phyloP scores from a whole-genome alignment of 30 jellyfish, hydroid and myxozoan species.

The Nemopilema nomurai region DNA sequence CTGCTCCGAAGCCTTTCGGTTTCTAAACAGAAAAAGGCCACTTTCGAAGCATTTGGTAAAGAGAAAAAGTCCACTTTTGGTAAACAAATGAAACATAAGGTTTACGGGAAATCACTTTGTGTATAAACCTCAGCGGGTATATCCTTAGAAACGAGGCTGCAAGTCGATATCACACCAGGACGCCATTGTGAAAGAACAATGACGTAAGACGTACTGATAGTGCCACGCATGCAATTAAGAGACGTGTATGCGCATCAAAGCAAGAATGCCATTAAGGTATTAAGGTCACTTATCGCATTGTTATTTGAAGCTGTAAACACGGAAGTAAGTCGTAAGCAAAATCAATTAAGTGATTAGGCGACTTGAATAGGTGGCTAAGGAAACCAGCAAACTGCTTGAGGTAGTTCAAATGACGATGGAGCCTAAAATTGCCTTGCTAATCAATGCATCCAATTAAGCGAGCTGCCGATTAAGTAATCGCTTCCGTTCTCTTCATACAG shows the following conservation, averaged over 20 bases:
- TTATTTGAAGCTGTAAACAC: neutral
- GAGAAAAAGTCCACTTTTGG: no score
- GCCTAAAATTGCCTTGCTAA: no score
- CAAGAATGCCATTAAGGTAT: constrained; percentile 6
- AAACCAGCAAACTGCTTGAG: neutral
- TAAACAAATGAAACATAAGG: neutral
- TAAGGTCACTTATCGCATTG: neutral
- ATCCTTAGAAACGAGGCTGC: neutral
- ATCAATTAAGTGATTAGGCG: neutral
- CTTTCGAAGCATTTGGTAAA: no score
- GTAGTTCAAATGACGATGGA: no score
- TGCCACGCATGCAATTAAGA: neutral
- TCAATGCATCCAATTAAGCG: no score
- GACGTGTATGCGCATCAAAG: neutral
- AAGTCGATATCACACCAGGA: neutral
- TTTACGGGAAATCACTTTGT: neutral
- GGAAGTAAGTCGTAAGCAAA: constrained; percentile 4
- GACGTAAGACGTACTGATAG: neutral
- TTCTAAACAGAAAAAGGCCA: no score
- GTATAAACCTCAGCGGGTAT: neutral
- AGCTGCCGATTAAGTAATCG: no score
- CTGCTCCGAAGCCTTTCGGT: neutral
- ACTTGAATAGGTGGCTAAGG: neutral
- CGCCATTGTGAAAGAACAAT: neutral
- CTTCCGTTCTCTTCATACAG: no score